Evolutionary conservation across 2,888 invertebrate genomes (phyloP), one percentile per base, ranked within the genome.

Genomic region (Polia nebulosa): DNA sequence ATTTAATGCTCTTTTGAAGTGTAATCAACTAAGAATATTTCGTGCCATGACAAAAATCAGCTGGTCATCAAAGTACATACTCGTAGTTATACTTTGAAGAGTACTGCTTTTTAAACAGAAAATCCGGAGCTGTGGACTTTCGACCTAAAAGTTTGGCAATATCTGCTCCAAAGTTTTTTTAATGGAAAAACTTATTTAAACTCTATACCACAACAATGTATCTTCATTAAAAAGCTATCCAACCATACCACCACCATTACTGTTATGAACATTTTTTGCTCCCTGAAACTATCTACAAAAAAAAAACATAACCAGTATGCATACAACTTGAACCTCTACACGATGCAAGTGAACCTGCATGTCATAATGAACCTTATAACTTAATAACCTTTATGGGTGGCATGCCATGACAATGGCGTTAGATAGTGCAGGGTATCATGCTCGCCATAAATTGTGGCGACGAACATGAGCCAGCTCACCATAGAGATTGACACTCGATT

Each of bases 401-500:
- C 45, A 57, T 32, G 70, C 29, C 44, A 63, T 69, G 77, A 63
- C 52, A 70, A 69, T 76, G 52, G 62, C 27, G 25, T 81, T 53
- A 77, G 78, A 77, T 76, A 60, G 57, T 32, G 49, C 20, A 22
- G 52, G 47, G 29, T 71, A 76, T 70, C 78, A 52, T 25, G 44
- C 56, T 53, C 44, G 52, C 61, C 59, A 66, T 66, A 78, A 81
- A 78, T 72, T 72, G 20, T 57, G 39, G n/a, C 49, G 58, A 36
- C 60, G 47, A 58, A 27, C 39, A 72, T 65, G 72, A 81, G 51
- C 36, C 27, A 56, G 39, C 39, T 57, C 56, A 53, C 47, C 59
- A 63, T 81, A 34, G 32, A 64, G 81, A 77, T 76, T 63, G 75
- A 62, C 77, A 63, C 52, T 60, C 62, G 59, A 77, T 77, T 76